Base-by-base conservation (phyloP, 2,888 invertebrate species). In the Zelleria hepariella region DNA sequence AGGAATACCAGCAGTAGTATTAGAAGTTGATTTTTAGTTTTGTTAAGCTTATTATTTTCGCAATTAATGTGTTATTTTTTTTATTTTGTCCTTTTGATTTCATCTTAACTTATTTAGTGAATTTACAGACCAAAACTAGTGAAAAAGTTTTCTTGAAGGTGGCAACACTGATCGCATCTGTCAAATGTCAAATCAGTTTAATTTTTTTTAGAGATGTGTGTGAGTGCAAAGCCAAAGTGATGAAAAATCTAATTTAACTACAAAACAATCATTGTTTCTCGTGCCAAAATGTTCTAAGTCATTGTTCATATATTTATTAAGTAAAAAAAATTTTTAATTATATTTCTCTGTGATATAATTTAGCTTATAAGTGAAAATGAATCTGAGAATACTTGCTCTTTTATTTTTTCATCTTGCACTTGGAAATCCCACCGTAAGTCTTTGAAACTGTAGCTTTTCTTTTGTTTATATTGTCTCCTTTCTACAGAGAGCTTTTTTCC, bases 261-360 rank as follows among this genome's bases (percentile, higher is more conserved):
- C 32, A 42, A 42, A n/a, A 42, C 32, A 42, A 42, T 15, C 15
- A 15, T 15, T 42, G 15, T 15, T 15, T 42, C 32, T 3, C 32
- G 2, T 54, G n/a, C 54, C 54, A 54, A 54, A 54, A 54, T 54
- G 25, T n/a, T 10, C 15, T 4, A n/a, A 64, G 62, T 20, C n/a
- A 52, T 63, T 61, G 60, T 63, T 58, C 63, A 62, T 68, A 64
- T 65, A 65, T 59, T 60, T 59, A 59, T 65, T 68, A 68, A 65
- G 32, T 8, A 8, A 32, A 23, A 8, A 10, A 15, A 32, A 20
- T 56, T 3, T 4, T 32, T 58, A 52, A 24, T 42, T 24, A 15
- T n/a, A 27, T 18, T 49, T 57, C 64, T 60, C 77, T 78, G 77
- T 77, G 76, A 77, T 79, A 74, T 63, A 60, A 59, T 60, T 62